Conservation (phyloP, 2,797 vertebrate genomes). For the Microctenopoma lineatum region DNA sequence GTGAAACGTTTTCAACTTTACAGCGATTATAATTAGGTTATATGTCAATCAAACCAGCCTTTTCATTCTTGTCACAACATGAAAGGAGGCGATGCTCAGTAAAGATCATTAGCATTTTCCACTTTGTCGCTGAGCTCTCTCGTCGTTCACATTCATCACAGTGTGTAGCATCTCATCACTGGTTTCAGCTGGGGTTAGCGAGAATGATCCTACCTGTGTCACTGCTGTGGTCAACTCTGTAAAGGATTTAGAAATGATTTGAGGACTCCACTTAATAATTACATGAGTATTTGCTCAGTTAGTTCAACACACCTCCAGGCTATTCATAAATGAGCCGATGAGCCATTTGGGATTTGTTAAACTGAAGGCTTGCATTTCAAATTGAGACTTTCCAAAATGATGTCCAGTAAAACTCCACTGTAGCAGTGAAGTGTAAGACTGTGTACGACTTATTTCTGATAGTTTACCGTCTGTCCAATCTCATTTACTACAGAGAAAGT, state of each 20-base stretch:
- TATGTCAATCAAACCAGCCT: slow-evolving; percentile 55
- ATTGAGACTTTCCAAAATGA: slow-evolving; percentile 19
- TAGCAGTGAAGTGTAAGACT: too few species aligned
- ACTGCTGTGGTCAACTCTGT: neutral
- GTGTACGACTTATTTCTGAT: too few species aligned
- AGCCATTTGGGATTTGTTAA: slow-evolving; percentile 22
- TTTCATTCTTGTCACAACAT: slow-evolving; percentile 34
- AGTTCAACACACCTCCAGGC: neutral
- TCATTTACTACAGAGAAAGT: too few species aligned
- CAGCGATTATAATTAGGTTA: slow-evolving; percentile 51
- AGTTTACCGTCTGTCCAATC: too few species aligned
- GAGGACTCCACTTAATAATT: neutral
- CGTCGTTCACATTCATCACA: slow-evolving; percentile 20
- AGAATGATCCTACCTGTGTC: neutral
- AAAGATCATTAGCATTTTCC: slow-evolving; percentile 51
- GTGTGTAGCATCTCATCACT: slow-evolving; percentile 11
- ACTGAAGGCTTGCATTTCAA: neutral
- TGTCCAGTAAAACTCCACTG: slow-evolving; percentile 10
- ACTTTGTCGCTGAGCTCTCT: slow-evolving; percentile 3
- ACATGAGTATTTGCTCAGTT: slow-evolving; percentile 1
- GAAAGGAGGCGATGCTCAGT: slow-evolving; percentile 41
- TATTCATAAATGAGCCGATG: neutral
- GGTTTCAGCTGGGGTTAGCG: slow-evolving; percentile 1
- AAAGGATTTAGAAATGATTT: slow-evolving; percentile 1
- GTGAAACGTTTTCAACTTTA: slow-evolving; percentile 38